Percentiles rank a stretch among this genome's conserved stretches.
Evolutionary conservation across 2,888 invertebrate species (phyloP).

Genomic region (Drosophila falleni): DNA sequence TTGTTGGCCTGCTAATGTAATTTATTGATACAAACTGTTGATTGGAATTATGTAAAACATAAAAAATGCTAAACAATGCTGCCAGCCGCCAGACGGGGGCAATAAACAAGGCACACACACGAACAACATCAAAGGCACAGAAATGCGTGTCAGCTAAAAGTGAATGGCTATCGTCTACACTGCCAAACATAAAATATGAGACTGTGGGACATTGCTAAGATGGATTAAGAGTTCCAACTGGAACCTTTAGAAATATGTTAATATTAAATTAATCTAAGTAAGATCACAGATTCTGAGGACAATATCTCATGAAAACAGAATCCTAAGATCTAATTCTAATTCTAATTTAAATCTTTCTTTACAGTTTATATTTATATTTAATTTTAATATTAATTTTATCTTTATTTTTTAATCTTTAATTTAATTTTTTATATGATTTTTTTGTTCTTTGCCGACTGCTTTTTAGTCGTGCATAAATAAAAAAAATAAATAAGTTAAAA

Average conservation of each 20-base stretch:
- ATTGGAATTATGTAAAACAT: conserved; percentile 64
- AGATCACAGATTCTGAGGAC: background rate
- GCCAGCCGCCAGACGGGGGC: conserved; percentile 5
- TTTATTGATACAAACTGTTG: conserved; percentile 71
- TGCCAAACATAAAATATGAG: background rate
- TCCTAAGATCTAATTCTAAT: too few relatives aligned
- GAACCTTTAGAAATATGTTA: background rate
- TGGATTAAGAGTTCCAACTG: background rate
- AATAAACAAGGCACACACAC: conserved; percentile 36
- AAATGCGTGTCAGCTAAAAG: conserved; percentile 36
- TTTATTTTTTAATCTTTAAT: too few relatives aligned
- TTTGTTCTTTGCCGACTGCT: too few relatives aligned
- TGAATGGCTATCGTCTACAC: conserved; percentile 12
- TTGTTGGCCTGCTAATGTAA: conserved; percentile 36
- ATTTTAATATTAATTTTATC: too few relatives aligned
- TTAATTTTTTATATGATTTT: too few relatives aligned
- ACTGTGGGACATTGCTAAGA: background rate
- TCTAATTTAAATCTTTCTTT: too few relatives aligned
- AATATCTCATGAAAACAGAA: too few relatives aligned
- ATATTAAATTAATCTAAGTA: background rate
- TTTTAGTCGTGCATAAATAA: too few relatives aligned
- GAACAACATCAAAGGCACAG: conserved; percentile 38
- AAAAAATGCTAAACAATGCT: conserved; percentile 39
- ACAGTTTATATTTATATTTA: too few relatives aligned
- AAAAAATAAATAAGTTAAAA: too few relatives aligned